Evolutionary conservation across 2,113 vertebrate genomes (phyloP).

Genomic region (Thamnophis sirtalis): DNA sequence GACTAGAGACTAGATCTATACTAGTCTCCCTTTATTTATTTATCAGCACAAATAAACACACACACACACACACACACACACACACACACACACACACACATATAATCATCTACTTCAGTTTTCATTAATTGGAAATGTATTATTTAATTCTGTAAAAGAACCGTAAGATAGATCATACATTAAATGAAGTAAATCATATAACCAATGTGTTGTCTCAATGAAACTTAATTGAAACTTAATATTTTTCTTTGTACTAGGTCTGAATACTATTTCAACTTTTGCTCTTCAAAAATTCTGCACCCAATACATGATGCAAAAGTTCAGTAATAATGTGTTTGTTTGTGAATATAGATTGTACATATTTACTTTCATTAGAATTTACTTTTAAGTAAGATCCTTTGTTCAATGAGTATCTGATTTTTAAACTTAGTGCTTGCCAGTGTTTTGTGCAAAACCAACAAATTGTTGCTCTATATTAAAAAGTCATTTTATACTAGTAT

Average conservation of each 20-base stretch:
- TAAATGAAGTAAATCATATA: slow-evolving; percentile 45
- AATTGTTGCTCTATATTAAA: not conserved
- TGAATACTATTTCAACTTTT: slow-evolving; percentile 19
- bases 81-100: too few species aligned
- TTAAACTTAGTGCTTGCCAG: not conserved
- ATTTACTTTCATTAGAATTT: not conserved
- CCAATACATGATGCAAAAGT: not conserved
- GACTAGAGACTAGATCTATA: too few species aligned
- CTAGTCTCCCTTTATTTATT: too few species aligned
- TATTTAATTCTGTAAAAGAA: slow-evolving; percentile 35
- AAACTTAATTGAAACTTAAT: slow-evolving; percentile 21
- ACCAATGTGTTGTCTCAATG: slow-evolving; percentile 36
- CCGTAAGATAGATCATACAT: slow-evolving; percentile 35
- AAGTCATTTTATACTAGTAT: not conserved
- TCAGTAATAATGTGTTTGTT: not conserved
- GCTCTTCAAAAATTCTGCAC: slow-evolving; percentile 14
- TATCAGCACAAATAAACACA: too few species aligned
- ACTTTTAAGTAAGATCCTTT: not conserved
- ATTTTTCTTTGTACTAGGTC: slow-evolving; percentile 32
- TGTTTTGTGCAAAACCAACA: not conserved
- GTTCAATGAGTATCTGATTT: not conserved
- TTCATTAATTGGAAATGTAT: slow-evolving; percentile 34
- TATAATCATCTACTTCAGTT: slow-evolving; percentile 40
- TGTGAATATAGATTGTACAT: not conserved
- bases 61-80: too few species aligned